Base-by-base conservation (phyloP, 2,888 invertebrate genomes). In the Tenthredo mesomela region DNA sequence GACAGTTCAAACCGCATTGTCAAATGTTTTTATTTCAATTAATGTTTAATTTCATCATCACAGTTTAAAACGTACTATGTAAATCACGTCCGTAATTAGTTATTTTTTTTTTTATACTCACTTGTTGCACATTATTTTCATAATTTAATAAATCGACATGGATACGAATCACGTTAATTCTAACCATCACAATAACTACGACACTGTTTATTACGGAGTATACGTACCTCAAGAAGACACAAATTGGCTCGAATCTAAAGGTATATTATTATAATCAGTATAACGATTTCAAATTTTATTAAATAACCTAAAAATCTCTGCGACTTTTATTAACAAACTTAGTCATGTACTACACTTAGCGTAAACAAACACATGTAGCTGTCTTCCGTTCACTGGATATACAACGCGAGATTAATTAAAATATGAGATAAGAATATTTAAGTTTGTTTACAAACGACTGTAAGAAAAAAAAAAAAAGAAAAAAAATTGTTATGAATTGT, bases 201-300 rank as follows among this genome's bases (percentile, higher is more conserved):
- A 89, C 15, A 77, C 84, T 85, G 73, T 88, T 84, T 92, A 89
- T 85, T 89, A 92, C 85, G 92, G 92, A 43, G 89, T 92, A 65
- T 90, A 90, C 61, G 86, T 92, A 73, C 90, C 92, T 18, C 40
- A 85, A 58, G 88, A 89, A n/a, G 87, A 88, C 29, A 70, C 75
- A 29, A 83, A 86, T 4, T 65, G 50, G 25, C 43, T 47, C 67
- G 86, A 85, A 40, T 82, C 15, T 3, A 80, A 86, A 70, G 85
- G 87, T 85, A 50, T 40, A 54, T 67, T 33, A 33, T 10, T 2
- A 67, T 18, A 33, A 67, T 67, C 1, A 18, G 15, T 67, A 33
- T 33, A 18, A 15, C 33, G 15, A 33, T 7, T 61, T 25, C 3
- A 10, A 10, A 61, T 67, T 67, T 18, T 7, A 33, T 5, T 12